Base-by-base conservation (phyloP, 2,113 vertebrate species). In the Misgurnus mizolepis region DNA sequence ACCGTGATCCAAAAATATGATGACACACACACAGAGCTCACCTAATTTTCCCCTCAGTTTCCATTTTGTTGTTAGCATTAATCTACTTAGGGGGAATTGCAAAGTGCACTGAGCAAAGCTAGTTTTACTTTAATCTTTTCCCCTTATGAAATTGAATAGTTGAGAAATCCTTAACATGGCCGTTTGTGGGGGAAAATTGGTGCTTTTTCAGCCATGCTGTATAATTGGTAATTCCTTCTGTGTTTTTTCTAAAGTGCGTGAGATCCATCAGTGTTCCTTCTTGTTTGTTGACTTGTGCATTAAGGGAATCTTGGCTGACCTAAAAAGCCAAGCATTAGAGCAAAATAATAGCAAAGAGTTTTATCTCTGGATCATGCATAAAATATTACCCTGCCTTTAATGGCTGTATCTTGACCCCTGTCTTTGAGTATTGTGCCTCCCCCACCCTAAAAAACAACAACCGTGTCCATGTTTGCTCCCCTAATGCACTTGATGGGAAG, bases 291-390 rank as follows among this genome's bases (percentile, higher is more conserved):
- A 60, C n/a, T 65, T 53, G 43, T 76, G 66, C 71, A 71, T 65
- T 64, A 40, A 27, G 67, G 67, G 55, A 67, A 22, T 76, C 56
- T 61, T 72, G 75, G 61, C 53, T 80, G 80, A 83, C 75, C 70
- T 78, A 75, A 70, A 75, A 85, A 86, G 74, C 78, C 41, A 58
- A 79, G 81, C 76, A 65, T 81, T 76, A 80, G 67, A 70, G 79
- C 53, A 78, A 78, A 82, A 81, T 80, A 80, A 77, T 75, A 79
- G 69, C 43, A 58, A 76, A 70, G 71, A 71, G 60, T 43, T 68
- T 80, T 47, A 71, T 85, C 76, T 88, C 66, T 41, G 82, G 80
- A 83, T 76, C 78, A 85, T 79, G 80, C 78, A 82, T 81, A 82
- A 83, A 84, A 86, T 84, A 78, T 82, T 64, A 64, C 66, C 12